phyloP scores from a whole-genome alignment of 92 coral and sea anemone genomes.

The Plumapathes pennacea region DNA sequence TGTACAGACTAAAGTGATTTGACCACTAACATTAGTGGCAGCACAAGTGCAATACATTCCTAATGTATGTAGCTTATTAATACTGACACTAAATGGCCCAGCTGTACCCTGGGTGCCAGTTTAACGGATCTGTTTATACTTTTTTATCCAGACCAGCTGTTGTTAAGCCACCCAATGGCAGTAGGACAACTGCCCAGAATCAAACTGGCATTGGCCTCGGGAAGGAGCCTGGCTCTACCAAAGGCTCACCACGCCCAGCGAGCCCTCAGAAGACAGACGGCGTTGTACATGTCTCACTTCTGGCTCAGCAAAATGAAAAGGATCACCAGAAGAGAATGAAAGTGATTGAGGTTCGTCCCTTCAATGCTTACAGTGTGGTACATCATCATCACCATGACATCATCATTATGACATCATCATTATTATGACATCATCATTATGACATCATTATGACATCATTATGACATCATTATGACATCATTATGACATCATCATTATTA shows the following conservation, averaged over 20 bases:
- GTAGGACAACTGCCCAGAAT: constrained; percentile 9
- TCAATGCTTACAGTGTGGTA: too few species aligned
- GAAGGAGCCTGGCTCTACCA: neutral
- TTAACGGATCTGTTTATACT: too few species aligned
- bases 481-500: too few species aligned
- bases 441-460: too few species aligned
- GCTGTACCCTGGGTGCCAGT: too few species aligned
- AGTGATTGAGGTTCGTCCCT: constrained; percentile 78
- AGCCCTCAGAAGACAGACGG: constrained; percentile 54
- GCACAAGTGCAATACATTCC: too few species aligned
- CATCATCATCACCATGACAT: too few species aligned
- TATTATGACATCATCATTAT: neutral
- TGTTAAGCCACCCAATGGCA: neutral
- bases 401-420: constrained; percentile 19
- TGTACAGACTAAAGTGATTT: too few species aligned
- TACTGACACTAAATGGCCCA: too few species aligned
- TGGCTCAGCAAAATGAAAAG: constrained; percentile 70
- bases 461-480: too few species aligned
- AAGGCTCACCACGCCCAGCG: constrained; percentile 9
- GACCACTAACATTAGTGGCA: too few species aligned
- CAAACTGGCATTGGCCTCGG: constrained; percentile 14
- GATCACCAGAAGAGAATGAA: constrained; percentile 84
- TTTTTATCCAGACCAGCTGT: neutral
- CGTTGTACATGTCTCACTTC: constrained; percentile 64
- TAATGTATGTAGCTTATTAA: too few species aligned